Evolutionary conservation across 2,888 invertebrate genomes (phyloP), one percentile per base, ranked within the genome.

Genomic region (Stenurella melanura): DNA sequence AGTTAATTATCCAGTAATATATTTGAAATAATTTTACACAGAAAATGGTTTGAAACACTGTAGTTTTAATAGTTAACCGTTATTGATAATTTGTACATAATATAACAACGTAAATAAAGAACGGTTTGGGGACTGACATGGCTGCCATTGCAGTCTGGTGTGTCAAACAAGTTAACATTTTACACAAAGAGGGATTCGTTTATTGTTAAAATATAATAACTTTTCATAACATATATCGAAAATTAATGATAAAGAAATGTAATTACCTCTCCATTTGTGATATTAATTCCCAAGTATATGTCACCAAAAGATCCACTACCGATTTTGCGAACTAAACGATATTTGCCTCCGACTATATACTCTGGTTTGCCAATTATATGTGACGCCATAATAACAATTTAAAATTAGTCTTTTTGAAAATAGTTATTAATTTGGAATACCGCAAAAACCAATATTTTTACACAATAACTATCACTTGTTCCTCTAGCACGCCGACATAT

Each of bases 281-380:
- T 93, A 92, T 96, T 96, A 92, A 96, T 95, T 84, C 96, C 98
- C 90, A 99, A 92, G 92, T 97, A 99, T 90, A 99, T 99, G 92
- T 99, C 99, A 88, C 99, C 99, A 90, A 99, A 99, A 83, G 99
- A 99, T 85, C 99, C 99, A 91, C 98, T 98, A 88, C 99, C 98
- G 90, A 99, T 97, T 94, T 98, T 98, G 87, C 98, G 94, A 89
- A 98, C 95, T 88, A 98, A 93, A 90, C 97, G 95, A 92, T 97
- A 98, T 92, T 96, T 97, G 88, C 96, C 96, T 90, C 96, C 96
- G 90, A 97, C 95, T 90, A 96, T 93, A 90, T 96, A 94, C 90
- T 96, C 96, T 88, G 91, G 91, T 90, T 92, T 92, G 74, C 87
- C 87, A 82, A 85, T 83, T 80, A 87, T 84, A 84, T 87, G 85